A percentile compares a stretch with the other conserved stretches of the same genome.
Conservation (phyloP, 2,797 vertebrate genomes). For the Tolypeutes matacus region DNA sequence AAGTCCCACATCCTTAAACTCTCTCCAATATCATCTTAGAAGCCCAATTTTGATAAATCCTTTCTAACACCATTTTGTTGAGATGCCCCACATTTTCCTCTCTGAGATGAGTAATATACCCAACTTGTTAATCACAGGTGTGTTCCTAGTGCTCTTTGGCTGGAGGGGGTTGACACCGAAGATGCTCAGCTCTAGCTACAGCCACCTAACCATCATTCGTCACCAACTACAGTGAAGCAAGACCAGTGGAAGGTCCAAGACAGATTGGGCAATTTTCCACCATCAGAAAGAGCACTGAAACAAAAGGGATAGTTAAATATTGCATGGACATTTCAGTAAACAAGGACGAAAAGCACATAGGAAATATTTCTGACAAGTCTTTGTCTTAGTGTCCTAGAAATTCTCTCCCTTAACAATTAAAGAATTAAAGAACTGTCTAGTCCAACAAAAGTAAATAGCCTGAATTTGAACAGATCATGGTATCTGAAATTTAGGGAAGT, state of each 20-base stretch:
- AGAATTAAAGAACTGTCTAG: not conserved
- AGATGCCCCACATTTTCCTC: not conserved
- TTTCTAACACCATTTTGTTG: not conserved
- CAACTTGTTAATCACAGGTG: not conserved
- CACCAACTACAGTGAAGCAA: not conserved
- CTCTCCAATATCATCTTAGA: not conserved
- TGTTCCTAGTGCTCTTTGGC: not conserved
- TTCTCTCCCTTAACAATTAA: not conserved
- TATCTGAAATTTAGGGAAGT: not conserved
- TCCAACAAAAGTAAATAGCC: not conserved
- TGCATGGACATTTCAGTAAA: not conserved
- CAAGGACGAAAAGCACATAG: not conserved
- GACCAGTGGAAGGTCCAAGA: not conserved
- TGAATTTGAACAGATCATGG: not conserved
- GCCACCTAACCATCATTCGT: not conserved
- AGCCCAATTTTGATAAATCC: not conserved
- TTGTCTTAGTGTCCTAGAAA: not conserved
- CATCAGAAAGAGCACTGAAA: not conserved
- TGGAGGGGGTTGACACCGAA: not conserved
- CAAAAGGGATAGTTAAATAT: not conserved
- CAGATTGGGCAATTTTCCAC: not conserved
- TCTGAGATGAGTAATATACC: not conserved
- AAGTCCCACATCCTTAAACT: not conserved
- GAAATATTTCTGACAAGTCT: not conserved
- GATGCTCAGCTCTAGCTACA: not conserved